Evolutionary conservation across 2,888 invertebrate species (phyloP), one percentile per base, ranked within the genome.

Genomic region (Eudasyphora cyanicolor): DNA sequence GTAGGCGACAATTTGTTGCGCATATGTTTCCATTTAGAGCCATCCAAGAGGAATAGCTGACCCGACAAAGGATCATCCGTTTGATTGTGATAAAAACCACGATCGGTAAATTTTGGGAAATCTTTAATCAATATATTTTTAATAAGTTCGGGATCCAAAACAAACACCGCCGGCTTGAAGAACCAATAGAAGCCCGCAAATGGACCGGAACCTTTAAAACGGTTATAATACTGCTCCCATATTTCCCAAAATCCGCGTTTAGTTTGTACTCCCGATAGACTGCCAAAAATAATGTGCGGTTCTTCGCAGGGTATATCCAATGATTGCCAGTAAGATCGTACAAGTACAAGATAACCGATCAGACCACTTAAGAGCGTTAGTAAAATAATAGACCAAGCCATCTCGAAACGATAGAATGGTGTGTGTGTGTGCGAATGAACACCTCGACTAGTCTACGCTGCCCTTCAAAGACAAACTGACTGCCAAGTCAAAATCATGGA

Each of bases 1-100:
- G n/a, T n/a, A n/a, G n/a, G n/a, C n/a, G n/a, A n/a, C n/a, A n/a
- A n/a, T n/a, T n/a, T n/a, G n/a, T n/a, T n/a, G n/a, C n/a, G n/a
- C n/a, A n/a, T n/a, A 19, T 89, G 84, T 83, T 92, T 93, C 93
- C 93, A 93, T 78, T 88, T 87, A 0, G 78, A 82, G 35, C 89
- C 90, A 67, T 91, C 90, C 82, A 91, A 77, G 17, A 86, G 86
- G 76, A 91, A 89, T 10, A 92, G 71, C 85, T 91, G 88, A 0
- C 86, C 89, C 0, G 90, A 88, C 7, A 92, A 78, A 2, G 91
- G 91, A 86, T 92, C 92, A 35, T 87, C 87, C 17, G 85, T 73
- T 71, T 85, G 87, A 75, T 89, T 89, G 27, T 82, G 64, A 27
- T 85, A 89, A 32, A 87, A 51, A 0, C 88, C 89, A 27, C 89